phyloP scores from a whole-genome alignment of 2,888 invertebrate genomes.

The Druceiella hillmani region DNA sequence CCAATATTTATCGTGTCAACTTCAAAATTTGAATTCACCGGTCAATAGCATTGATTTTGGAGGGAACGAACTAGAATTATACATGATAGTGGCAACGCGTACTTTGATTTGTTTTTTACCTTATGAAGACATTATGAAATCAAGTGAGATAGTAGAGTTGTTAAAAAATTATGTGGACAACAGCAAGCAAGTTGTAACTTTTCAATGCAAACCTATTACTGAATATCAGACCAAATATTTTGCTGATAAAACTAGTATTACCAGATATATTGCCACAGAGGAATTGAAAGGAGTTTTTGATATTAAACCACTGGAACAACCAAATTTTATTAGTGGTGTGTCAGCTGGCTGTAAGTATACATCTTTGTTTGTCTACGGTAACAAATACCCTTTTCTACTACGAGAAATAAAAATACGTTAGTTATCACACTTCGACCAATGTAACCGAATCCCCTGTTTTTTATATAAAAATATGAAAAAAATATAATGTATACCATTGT shows the following conservation, averaged over 20 bases:
- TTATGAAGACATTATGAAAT: constrained; percentile 9
- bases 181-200: constrained; percentile 7
- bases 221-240: constrained; percentile 6
- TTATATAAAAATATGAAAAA: too few relatives aligned
- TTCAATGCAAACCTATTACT: constrained; percentile 10
- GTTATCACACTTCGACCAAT: too few relatives aligned
- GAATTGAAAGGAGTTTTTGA: not conserved
- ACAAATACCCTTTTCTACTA: too few relatives aligned
- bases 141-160: constrained; percentile 9
- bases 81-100: constrained; percentile 1
- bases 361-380: too few relatives aligned
- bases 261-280: constrained; percentile 9
- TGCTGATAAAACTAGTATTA: not conserved
- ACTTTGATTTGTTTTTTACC: constrained; percentile 11
- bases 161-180: constrained; percentile 7
- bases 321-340: constrained; percentile 18
- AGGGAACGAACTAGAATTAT: constrained; percentile 7
- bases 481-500: too few relatives aligned
- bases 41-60: constrained; percentile 10
- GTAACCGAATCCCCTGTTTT: too few relatives aligned
- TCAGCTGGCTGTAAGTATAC: constrained; percentile 18
- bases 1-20: too few relatives aligned
- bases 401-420: too few relatives aligned
- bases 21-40: too few relatives aligned
- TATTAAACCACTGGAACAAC: constrained; percentile 13